Conservation (phyloP, 2,113 vertebrate genomes). For the Sakesphorus luctuosus region DNA sequence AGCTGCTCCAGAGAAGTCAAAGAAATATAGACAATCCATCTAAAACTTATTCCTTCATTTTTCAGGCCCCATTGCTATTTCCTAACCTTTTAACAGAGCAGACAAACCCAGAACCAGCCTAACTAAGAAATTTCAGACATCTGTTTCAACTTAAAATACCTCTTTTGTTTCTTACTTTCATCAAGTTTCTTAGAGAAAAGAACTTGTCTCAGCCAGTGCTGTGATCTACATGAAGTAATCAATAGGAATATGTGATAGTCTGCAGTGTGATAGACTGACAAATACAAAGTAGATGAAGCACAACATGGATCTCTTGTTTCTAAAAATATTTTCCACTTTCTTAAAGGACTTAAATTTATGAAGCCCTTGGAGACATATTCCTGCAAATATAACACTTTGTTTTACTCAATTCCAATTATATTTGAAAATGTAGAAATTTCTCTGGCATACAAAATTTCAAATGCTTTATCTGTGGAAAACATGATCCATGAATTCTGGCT, state of each 20-base stretch:
- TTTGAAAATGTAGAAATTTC: not conserved
- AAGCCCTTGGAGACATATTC: not conserved
- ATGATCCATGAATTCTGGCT: not conserved
- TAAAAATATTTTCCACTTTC: not conserved
- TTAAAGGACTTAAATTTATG: not conserved
- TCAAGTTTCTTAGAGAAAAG: not conserved
- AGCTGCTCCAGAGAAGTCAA: not conserved
- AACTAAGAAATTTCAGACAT: conserved; percentile 12
- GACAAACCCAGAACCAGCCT: not conserved
- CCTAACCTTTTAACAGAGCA: not conserved
- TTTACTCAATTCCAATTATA: not conserved
- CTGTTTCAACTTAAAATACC: conserved; percentile 40
- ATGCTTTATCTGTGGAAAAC: not conserved
- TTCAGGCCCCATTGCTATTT: not conserved
- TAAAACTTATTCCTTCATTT: conserved; percentile 18
- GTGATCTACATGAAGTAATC: not conserved
- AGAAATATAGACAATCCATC: not conserved
- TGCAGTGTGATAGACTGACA: not conserved
- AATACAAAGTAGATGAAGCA: not conserved
- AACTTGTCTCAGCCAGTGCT: not conserved
- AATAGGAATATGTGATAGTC: not conserved
- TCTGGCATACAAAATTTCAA: not conserved
- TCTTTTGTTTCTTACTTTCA: conserved; percentile 17
- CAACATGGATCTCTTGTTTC: not conserved
- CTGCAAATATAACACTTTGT: not conserved